Base-by-base conservation (phyloP, 2,888 invertebrate species). In the Atethmia centrago region DNA sequence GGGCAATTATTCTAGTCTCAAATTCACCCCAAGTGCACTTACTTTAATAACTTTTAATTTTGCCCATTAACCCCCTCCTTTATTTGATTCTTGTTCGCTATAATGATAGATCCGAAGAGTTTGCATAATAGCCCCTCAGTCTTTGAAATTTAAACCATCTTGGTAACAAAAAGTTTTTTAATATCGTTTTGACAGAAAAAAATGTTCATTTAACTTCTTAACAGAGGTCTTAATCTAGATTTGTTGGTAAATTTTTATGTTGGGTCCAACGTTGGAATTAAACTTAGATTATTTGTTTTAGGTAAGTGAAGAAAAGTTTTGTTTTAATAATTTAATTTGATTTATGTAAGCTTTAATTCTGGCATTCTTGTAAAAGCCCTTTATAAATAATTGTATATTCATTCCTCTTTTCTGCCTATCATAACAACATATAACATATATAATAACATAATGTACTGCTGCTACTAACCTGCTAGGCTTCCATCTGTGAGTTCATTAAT, bases 41-140 rank as follows among this genome's bases (percentile, higher is more conserved):
- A 72, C 67, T 68, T 76, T 77, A 71, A 88, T 71, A 85, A 85
- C 80, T 87, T 88, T 87, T 82, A 83, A 85, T 88, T 80, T 68
- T 36, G 31, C 56, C 78, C 75, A 86, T 85, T 88, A 83, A 75
- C 69, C 74, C 72, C 70, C 62, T 70, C 55, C 74, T 53, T 65
- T 56, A 68, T 72, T 72, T 74, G 72, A 83, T 74, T 83, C 70
- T 68, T 56, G 64, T 77, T 73, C 74, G 68, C 53, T 77, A 78
- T 80, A 79, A 69, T 74, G 77, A 80, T 53, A 63, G 75, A 73
- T 75, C 61, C 63, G 21, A 68, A 62, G 75, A 71, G 63, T 66
- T 77, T 80, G 28, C n/a, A 55, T 80, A 77, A 78, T 76, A 53
- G 72, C 21, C 56, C 25, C 51, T 71, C 42, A 67, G 49, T 65